Conservation (phyloP, 1,140 invertebrate species). For the Drosophila sulfurigaster region DNA sequence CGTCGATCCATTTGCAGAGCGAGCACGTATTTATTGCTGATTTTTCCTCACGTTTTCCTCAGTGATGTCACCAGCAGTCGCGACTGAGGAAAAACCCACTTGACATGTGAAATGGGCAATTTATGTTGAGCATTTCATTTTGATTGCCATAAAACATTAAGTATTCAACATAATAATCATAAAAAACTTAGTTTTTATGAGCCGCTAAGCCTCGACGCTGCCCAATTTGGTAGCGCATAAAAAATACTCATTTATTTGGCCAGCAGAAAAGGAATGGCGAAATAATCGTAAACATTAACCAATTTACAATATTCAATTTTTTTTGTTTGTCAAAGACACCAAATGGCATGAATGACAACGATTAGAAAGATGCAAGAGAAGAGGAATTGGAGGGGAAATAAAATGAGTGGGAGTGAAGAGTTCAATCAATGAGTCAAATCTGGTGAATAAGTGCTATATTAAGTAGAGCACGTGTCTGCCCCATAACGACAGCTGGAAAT, state of each 20-base stretch:
- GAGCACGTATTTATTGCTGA: constrained; percentile 39
- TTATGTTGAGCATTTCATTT: constrained; percentile 23
- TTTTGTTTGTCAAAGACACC: constrained; percentile 46
- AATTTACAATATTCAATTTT: constrained; percentile 34
- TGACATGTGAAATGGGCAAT: constrained; percentile 13
- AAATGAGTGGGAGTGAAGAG: no score
- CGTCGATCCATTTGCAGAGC: constrained; percentile 71
- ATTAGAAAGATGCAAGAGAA: not conserved
- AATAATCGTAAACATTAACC: constrained; percentile 56
- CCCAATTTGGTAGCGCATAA: constrained; percentile 57
- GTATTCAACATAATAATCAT: constrained; percentile 23
- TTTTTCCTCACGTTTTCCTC: constrained; percentile 54
- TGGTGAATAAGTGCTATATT: not conserved
- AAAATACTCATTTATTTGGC: constrained; percentile 60
- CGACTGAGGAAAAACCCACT: constrained; percentile 33
- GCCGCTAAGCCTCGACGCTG: constrained; percentile 46
- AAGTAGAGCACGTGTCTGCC: not conserved
- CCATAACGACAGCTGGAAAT: constrained; percentile 17
- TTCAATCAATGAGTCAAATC: constrained; percentile 4
- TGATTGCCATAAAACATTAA: constrained; percentile 15
- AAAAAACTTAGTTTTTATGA: constrained; percentile 40
- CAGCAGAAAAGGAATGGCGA: constrained; percentile 55
- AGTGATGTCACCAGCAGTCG: constrained; percentile 28
- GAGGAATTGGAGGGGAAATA: not conserved
- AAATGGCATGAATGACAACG: constrained; percentile 26